Percentiles rank a stretch among this genome's conserved stretches.
Conservation (phyloP, 2,113 vertebrate genomes). For the Vombatus ursinus region DNA sequence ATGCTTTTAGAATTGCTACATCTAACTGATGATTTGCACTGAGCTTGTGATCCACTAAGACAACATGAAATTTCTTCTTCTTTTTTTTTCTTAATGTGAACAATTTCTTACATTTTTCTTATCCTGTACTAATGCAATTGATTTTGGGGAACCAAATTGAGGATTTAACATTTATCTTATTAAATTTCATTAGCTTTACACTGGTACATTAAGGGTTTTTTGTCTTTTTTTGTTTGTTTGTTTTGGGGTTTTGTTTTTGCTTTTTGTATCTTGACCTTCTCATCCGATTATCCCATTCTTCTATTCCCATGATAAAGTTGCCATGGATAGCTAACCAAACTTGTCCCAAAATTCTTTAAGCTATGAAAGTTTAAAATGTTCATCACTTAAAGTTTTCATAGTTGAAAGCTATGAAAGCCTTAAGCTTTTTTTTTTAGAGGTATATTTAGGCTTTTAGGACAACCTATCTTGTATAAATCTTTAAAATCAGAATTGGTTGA, state of each 20-base stretch:
- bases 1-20: neutral
- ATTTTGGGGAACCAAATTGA: neutral
- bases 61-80: neutral
- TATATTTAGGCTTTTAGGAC: neutral
- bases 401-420: neutral
- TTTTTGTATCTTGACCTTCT: neutral
- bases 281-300: neutral
- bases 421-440: neutral
- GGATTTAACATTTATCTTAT: neutral
- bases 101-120: neutral
- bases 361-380: neutral
- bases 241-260: no score
- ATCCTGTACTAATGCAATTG: neutral
- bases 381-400: neutral
- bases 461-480: neutral
- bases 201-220: neutral
- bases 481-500: neutral
- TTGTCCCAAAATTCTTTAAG: neutral
- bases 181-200: neutral
- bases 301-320: neutral
- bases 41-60: neutral
- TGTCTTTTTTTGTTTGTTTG: no score
- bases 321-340: neutral
- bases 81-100: neutral
- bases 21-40: neutral